Conservation (phyloP, 2,888 invertebrate species). For the Clitarchus hookeri region DNA sequence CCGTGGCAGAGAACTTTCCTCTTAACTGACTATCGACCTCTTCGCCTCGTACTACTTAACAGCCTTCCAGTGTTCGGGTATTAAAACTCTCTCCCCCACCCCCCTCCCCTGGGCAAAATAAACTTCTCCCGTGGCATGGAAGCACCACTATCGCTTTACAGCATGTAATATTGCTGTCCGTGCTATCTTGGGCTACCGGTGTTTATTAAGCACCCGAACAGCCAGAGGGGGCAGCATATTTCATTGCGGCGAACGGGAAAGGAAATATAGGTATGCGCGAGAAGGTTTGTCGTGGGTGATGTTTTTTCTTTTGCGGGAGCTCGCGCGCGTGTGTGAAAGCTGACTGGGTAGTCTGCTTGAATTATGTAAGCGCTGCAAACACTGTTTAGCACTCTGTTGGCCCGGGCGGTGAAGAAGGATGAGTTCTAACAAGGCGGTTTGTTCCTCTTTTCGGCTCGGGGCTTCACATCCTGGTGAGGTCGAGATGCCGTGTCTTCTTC, state of each 20-base stretch:
- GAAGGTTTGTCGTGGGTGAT: not conserved
- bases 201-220: not conserved
- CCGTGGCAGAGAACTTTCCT: not conserved
- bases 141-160: slow-evolving; percentile 7
- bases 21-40: not conserved
- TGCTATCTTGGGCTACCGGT: not conserved
- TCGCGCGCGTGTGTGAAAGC: not conserved
- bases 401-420: not conserved
- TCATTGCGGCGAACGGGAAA: not conserved
- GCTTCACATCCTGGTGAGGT: not conserved
- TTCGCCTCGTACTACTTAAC: slow-evolving; percentile 1
- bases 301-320: not conserved
- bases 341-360: not conserved
- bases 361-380: slow-evolving; percentile 2
- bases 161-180: slow-evolving; percentile 14
- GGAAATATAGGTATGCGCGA: not conserved
- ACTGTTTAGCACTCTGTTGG: not conserved
- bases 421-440: too few species aligned
- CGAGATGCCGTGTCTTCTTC: not conserved
- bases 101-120: not conserved
- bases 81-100: not conserved
- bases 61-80: slow-evolving; percentile 14
- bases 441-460: not conserved
- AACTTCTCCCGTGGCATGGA: not conserved
- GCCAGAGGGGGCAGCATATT: not conserved